These are phyloP conservation scores for Cistogaster globosa DNA, from an alignment of 2,888 invertebrate species.

Conservation along the genomic window DNA sequence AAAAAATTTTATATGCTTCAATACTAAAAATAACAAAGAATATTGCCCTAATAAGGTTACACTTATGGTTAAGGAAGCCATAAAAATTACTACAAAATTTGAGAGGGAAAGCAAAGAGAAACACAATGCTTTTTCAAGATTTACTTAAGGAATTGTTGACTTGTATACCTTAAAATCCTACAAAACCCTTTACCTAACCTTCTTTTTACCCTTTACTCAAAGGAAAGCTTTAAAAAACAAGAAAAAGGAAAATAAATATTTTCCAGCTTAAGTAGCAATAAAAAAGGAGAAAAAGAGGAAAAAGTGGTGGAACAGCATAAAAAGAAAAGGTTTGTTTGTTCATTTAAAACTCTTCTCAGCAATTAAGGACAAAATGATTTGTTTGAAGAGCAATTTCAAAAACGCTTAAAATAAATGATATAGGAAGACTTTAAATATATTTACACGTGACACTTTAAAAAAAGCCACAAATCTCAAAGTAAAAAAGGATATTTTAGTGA, in stretches of 20 bases:
- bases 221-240: not conserved
- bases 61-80: not conserved
- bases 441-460: not conserved
- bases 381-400: not conserved
- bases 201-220: not conserved
- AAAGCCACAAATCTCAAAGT: not conserved
- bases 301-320: not conserved
- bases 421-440: too few relatives aligned
- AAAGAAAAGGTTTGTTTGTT: not conserved
- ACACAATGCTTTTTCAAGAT: not conserved
- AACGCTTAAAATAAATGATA: too few relatives aligned
- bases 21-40: too few relatives aligned
- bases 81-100: not conserved
- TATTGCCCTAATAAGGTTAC: not conserved
- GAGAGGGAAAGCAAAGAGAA: too few relatives aligned
- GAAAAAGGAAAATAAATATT: not conserved
- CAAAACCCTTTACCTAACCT: not conserved
- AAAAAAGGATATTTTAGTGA: too few relatives aligned
- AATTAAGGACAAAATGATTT: conserved; percentile 11
- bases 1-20: too few relatives aligned
- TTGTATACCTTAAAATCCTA: not conserved
- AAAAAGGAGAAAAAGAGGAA: not conserved
- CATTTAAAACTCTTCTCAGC: not conserved
- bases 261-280: not conserved
- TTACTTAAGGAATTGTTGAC: not conserved